A percentile compares a stretch with the other conserved stretches of the same genome.
Evolutionary conservation across 2,888 invertebrate species (phyloP).

Genomic region (Proisotoma minuta): DNA sequence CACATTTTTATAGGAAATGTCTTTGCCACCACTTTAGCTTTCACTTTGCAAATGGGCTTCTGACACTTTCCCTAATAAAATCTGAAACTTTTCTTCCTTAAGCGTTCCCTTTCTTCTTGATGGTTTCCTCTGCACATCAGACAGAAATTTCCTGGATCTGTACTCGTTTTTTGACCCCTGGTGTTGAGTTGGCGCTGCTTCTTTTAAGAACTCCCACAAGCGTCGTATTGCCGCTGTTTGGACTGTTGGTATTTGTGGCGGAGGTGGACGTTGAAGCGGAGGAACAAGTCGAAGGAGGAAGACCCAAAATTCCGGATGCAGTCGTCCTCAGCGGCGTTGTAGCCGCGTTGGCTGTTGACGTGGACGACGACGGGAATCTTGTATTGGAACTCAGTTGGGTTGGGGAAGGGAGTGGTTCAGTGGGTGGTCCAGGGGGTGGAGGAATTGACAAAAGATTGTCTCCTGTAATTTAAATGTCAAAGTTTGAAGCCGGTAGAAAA

Average conservation of each 20-base stretch:
- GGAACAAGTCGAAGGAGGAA: background rate
- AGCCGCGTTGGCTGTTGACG: too few species aligned
- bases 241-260: conserved; percentile 55
- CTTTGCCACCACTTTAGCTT: too few species aligned
- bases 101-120: background rate
- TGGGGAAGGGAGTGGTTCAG: too few species aligned
- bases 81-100: too few species aligned
- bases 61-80: too few species aligned
- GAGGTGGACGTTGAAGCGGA: background rate
- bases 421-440: conserved; percentile 26
- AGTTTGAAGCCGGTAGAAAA: background rate
- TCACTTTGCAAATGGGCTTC: too few species aligned
- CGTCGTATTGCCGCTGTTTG: conserved; percentile 48
- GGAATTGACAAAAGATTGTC: conserved; percentile 32
- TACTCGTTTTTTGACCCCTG: conserved; percentile 74
- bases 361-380: too few species aligned
- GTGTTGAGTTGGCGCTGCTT: conserved; percentile 36
- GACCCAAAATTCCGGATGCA: background rate
- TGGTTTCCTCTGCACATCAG: too few species aligned
- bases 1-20: too few species aligned
- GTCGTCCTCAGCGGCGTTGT: background rate
- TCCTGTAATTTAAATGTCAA: conserved; percentile 24
- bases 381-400: background rate
- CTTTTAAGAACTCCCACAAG: conserved; percentile 51
- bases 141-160: conserved; percentile 91